Conservation (phyloP, 2,888 invertebrate genomes). For the Baccha elongata region DNA sequence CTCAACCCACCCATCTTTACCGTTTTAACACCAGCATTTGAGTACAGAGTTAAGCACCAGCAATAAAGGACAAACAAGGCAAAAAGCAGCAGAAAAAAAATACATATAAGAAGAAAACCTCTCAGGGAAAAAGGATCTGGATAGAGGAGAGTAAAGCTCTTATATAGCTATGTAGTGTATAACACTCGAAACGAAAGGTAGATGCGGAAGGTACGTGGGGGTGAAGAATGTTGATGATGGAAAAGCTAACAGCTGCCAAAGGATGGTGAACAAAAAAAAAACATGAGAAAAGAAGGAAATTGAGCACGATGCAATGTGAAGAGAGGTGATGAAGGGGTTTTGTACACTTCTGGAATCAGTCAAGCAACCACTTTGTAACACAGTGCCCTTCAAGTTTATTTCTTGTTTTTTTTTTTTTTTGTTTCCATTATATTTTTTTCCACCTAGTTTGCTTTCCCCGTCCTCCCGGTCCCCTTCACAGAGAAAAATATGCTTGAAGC, state of each 20-base stretch:
- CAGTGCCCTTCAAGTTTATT: conserved; percentile 65
- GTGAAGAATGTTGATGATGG: conserved; percentile 41
- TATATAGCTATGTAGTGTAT: conserved; percentile 48
- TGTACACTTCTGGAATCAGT: conserved; percentile 70
- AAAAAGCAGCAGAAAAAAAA: conserved; percentile 33
- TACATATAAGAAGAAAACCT: conserved; percentile 12
- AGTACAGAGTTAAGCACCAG: conserved; percentile 71
- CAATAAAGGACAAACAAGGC: conserved; percentile 66
- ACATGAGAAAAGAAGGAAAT: conserved; percentile 46
- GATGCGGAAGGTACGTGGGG: conserved; percentile 20
- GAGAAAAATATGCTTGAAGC: conserved; percentile 3
- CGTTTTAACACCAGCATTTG: conserved; percentile 67
- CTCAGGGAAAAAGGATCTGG: conserved; percentile 37
- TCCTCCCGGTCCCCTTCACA: neutral
- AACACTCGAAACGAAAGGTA: conserved; percentile 50
- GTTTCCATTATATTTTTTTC: conserved; percentile 11
- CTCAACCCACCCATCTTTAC: conserved; percentile 9
- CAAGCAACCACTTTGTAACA: conserved; percentile 72
- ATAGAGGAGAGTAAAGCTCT: conserved; percentile 30
- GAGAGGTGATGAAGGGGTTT: conserved; percentile 35
- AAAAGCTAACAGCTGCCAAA: conserved; percentile 72
- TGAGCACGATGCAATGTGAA: conserved; percentile 49
- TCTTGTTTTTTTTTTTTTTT: conserved; percentile 24
- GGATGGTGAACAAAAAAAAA: conserved; percentile 22
- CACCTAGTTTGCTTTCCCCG: conserved; percentile 1